A percentile compares a stretch with the other conserved stretches of the same genome.
These are phyloP conservation scores for Erynnis tages DNA, from an alignment of 2,888 invertebrate genomes.

Conservation along the genomic window DNA sequence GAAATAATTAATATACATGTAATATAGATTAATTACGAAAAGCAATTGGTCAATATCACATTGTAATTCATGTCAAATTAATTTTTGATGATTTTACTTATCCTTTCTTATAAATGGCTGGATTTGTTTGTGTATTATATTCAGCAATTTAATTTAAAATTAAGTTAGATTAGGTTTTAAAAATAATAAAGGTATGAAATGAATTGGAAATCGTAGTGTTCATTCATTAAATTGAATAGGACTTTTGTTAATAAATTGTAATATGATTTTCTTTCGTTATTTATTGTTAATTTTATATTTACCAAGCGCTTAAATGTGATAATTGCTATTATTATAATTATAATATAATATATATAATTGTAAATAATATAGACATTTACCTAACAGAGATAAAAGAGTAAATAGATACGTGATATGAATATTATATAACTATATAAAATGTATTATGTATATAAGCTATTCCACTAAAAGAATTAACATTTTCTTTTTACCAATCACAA, in stretches of 20 bases:
- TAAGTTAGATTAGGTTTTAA: constrained; percentile 12
- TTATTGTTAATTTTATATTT: constrained; percentile 11
- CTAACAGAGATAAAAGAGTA: constrained; percentile 26
- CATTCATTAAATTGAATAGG: not conserved
- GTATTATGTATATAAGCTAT: no score
- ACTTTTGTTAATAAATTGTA: not conserved
- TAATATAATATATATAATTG: constrained; percentile 22
- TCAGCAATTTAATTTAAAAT: constrained; percentile 5
- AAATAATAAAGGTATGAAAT: not conserved
- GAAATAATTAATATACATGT: constrained; percentile 17
- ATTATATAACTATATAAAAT: no score
- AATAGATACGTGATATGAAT: constrained; percentile 15
- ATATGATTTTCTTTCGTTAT: not conserved
- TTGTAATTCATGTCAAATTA: constrained; percentile 69
- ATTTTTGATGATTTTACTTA: constrained; percentile 37
- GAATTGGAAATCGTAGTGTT: not conserved
- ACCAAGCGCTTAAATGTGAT: constrained; percentile 46
- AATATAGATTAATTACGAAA: constrained; percentile 34
- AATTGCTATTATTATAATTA: constrained; percentile 26
- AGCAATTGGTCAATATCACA: constrained; percentile 56
- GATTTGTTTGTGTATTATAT: constrained; percentile 52
- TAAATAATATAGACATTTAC: constrained; percentile 26
- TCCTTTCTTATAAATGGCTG: constrained; percentile 42
- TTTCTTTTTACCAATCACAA: no score
- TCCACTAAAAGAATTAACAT: no score